Conservation (phyloP, 2,113 vertebrate species). For the Lamprologus ornatipinnis region DNA sequence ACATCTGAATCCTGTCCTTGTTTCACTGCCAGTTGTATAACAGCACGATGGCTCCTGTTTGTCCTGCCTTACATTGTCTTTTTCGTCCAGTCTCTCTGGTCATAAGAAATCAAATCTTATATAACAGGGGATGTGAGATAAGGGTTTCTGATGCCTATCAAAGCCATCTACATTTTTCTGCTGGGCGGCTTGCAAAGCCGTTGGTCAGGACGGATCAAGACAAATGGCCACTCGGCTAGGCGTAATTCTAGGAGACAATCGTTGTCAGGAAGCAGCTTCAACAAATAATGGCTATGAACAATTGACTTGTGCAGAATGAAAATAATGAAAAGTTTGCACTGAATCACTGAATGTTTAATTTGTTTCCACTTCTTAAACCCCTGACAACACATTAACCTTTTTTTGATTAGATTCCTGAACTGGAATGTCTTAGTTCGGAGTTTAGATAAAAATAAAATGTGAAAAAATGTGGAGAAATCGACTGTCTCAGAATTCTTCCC, state of each 20-base stretch:
- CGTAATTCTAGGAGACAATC: conserved; percentile 3
- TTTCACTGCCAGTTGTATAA: conserved; percentile 15
- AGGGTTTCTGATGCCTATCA: conserved; percentile 26
- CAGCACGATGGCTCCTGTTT: background rate
- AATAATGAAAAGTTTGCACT: background rate
- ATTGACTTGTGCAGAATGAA: background rate
- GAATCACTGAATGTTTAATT: background rate
- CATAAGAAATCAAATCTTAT: conserved; percentile 13
- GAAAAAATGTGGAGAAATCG: background rate
- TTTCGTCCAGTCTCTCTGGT: background rate
- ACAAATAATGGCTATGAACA: background rate
- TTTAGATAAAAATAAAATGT: background rate
- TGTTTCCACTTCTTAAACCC: background rate
- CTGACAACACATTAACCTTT: background rate
- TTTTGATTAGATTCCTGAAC: background rate
- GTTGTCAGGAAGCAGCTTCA: background rate
- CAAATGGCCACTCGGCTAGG: background rate
- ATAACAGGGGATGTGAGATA: conserved; percentile 21
- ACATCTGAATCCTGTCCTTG: background rate
- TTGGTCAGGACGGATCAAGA: background rate
- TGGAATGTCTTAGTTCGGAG: background rate
- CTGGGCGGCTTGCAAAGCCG: background rate
- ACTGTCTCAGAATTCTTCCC: background rate
- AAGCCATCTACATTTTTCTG: conserved; percentile 5
- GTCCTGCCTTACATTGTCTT: background rate